phyloP scores from a whole-genome alignment of 2,797 vertebrate species.

The Bucorvus abyssinicus region DNA sequence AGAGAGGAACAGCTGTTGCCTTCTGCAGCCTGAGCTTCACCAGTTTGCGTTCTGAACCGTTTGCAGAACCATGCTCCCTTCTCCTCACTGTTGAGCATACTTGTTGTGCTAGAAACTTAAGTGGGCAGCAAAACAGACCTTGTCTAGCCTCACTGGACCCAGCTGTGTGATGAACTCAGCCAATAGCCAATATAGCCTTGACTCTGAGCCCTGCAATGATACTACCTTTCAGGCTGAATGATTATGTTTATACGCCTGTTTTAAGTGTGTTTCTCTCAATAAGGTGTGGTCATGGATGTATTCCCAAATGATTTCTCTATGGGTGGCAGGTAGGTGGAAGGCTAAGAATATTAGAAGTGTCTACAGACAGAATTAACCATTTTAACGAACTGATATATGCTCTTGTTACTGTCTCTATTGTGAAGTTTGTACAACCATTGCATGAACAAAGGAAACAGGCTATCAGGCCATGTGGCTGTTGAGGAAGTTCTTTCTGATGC shows the following conservation, averaged over 20 bases:
- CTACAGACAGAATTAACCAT: neutral
- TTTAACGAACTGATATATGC: neutral
- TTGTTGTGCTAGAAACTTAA: neutral
- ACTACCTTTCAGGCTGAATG: neutral
- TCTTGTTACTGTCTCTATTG: neutral
- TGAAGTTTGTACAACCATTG: neutral
- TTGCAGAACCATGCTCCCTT: neutral
- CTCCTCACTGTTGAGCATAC: accelerated
- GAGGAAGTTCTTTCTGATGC: neutral
- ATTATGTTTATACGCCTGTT: neutral
- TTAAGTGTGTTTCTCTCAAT: neutral
- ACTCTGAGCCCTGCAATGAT: neutral
- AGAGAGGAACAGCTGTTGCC: neutral
- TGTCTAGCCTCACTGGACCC: neutral
- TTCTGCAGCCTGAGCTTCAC: neutral
- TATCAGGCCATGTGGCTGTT: neutral
- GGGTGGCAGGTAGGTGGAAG: neutral
- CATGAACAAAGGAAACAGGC: neutral
- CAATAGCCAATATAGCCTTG: neutral
- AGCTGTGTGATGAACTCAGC: neutral
- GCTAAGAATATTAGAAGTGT: neutral
- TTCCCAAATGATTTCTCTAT: neutral
- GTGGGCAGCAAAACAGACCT: neutral
- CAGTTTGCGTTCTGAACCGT: neutral
- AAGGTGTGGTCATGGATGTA: neutral